Conservation (phyloP, 2,888 invertebrate species). For the Elegia similella region DNA sequence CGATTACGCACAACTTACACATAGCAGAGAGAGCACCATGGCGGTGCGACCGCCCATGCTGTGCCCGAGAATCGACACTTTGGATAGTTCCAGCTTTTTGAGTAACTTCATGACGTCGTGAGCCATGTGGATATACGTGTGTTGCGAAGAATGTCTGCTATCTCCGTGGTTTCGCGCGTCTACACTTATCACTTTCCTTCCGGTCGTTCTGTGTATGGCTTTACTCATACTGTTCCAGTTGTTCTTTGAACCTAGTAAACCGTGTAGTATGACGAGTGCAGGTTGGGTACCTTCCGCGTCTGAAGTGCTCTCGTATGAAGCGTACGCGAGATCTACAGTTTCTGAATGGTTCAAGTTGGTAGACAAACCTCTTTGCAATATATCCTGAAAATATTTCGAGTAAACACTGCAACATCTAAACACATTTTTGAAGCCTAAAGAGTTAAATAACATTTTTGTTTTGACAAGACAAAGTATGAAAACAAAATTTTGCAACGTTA, state of each 20-base stretch:
- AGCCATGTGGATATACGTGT: conserved; percentile 90
- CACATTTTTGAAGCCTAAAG: conserved; percentile 40
- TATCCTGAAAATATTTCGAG: conserved; percentile 35
- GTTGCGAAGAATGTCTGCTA: conserved; percentile 89
- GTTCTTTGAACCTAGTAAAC: conserved; percentile 94
- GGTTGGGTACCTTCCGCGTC: conserved; percentile 51
- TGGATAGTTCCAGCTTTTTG: conserved; percentile 82
- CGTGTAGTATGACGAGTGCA: conserved; percentile 94
- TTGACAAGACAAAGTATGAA: conserved; percentile 13
- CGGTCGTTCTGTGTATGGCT: conserved; percentile 84
- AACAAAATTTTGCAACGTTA: conserved; percentile 36
- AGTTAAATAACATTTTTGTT: conserved; percentile 52
- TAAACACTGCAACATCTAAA: conserved; percentile 31
- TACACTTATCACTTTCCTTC: conserved; percentile 89
- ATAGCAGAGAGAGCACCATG: conserved; percentile 90
- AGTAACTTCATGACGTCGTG: conserved; percentile 82
- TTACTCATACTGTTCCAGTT: conserved; percentile 96
- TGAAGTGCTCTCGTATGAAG: conserved; percentile 83
- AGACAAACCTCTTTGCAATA: conserved; percentile 36
- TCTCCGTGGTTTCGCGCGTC: conserved; percentile 98
- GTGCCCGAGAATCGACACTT: conserved; percentile 90
- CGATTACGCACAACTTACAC: conserved; percentile 70
- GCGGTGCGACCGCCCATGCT: conserved; percentile 97
- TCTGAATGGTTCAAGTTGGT: conserved; percentile 57
- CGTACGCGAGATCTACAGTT: conserved; percentile 85